Evolutionary conservation across 1,140 invertebrate genomes (phyloP).

Genomic region (Zaprionus capensis): DNA sequence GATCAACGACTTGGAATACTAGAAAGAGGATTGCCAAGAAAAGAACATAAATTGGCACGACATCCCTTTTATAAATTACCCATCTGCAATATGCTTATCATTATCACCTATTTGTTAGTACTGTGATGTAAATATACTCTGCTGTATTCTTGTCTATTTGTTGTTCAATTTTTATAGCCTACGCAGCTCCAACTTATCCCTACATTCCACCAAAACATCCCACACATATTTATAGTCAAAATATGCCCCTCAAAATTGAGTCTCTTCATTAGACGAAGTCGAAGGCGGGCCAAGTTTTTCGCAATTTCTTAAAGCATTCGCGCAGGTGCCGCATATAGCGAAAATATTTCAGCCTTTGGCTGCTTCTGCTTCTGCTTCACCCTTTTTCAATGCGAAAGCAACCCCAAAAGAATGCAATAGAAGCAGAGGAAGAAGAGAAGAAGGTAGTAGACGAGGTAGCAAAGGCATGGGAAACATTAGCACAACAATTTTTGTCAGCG

Average conservation of each 20-base stretch:
- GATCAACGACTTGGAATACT: too few relatives aligned
- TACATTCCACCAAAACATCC: constrained; percentile 3
- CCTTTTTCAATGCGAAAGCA: constrained; percentile 8
- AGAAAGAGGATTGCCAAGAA: too few relatives aligned
- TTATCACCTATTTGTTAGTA: too few relatives aligned
- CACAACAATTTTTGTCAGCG: constrained; percentile 64
- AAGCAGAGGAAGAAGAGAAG: neutral
- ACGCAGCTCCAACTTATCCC: neutral
- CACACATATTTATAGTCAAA: constrained; percentile 24
- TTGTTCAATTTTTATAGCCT: too few relatives aligned
- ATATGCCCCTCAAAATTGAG: neutral
- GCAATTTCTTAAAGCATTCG: constrained; percentile 76
- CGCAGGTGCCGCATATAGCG: constrained; percentile 65
- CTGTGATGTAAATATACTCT: too few relatives aligned
- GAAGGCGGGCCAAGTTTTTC: constrained; percentile 23
- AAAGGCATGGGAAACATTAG: constrained; percentile 65
- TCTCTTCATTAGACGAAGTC: constrained; percentile 30
- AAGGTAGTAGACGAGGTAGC: neutral
- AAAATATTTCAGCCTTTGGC: constrained; percentile 51
- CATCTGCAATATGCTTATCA: too few relatives aligned
- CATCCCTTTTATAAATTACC: too few relatives aligned
- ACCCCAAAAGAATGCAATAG: constrained; percentile 44
- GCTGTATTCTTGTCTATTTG: too few relatives aligned
- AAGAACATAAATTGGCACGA: too few relatives aligned
- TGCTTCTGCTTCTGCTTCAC: neutral